Percentiles rank a stretch among this genome's conserved stretches.
phyloP scores from a whole-genome alignment of 2,113 vertebrate genomes.

The Platanista minor region DNA sequence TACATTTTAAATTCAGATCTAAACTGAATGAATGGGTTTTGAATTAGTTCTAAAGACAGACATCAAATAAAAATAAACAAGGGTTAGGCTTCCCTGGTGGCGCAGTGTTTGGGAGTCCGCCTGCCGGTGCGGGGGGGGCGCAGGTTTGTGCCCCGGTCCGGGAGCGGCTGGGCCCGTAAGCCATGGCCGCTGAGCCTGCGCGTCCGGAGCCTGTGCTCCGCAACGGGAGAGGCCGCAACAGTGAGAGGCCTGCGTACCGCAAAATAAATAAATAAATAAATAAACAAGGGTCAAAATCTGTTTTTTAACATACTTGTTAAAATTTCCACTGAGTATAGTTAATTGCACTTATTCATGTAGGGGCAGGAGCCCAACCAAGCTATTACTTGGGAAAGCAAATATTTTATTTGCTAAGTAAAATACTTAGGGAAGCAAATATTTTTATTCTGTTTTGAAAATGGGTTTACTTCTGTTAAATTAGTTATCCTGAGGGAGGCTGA shows the following conservation, averaged over 20 bases:
- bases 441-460: constrained; percentile 56
- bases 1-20: constrained; percentile 5
- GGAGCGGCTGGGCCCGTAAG: no score
- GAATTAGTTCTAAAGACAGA: not conserved
- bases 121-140: no score
- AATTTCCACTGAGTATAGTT: not conserved
- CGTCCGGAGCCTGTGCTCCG: no score
- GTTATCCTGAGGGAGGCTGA: constrained; percentile 8
- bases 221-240: no score
- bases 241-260: no score
- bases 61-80: constrained; percentile 41
- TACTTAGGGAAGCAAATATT: constrained; percentile 58
- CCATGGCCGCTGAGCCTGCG: no score
- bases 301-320: constrained; percentile 16
- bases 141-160: no score
- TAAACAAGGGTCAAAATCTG: constrained; percentile 21
- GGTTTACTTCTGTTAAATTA: constrained; percentile 50
- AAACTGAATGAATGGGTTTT: not conserved
- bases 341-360: not conserved
- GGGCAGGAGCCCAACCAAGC: not conserved
- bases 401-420: constrained; percentile 40
- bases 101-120: no score
- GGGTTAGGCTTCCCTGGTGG: no score
- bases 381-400: constrained; percentile 23
- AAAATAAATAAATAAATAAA: no score